These are phyloP conservation scores for Slavum lentiscoides DNA, from an alignment of 2,888 invertebrate genomes.

Conservation along the genomic window DNA sequence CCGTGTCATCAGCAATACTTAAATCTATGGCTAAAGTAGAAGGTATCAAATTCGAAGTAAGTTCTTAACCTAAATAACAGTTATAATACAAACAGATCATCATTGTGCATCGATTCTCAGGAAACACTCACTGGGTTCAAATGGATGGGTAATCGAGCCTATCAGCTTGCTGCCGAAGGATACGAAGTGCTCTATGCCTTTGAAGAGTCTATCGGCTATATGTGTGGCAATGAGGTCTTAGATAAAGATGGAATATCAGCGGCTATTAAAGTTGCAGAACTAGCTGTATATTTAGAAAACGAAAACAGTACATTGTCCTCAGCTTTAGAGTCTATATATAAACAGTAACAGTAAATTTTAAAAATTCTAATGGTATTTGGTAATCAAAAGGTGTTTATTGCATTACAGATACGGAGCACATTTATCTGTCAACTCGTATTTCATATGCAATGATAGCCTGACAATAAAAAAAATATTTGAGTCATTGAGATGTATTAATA, in stretches of 20 bases:
- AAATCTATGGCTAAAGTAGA: constrained; percentile 76
- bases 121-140: constrained; percentile 99
- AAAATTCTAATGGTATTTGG: not conserved
- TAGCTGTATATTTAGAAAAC: constrained; percentile 71
- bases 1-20: constrained; percentile 95
- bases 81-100: constrained; percentile 16
- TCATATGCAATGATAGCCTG: constrained; percentile 76
- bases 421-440: constrained; percentile 85
- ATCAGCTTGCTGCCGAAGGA: constrained; percentile 71
- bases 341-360: constrained; percentile 61
- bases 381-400: not conserved
- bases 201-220: constrained; percentile 98
- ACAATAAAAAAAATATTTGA: constrained; percentile 78
- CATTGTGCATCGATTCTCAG: constrained; percentile 57
- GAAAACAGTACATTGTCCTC: constrained; percentile 64
- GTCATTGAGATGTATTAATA: constrained; percentile 74
- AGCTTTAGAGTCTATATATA: constrained; percentile 77
- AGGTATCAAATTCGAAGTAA: constrained; percentile 72
- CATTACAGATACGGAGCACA: constrained; percentile 81
- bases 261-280: constrained; percentile 76
- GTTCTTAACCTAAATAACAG: constrained; percentile 14
- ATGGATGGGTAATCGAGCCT: constrained; percentile 94
- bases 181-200: constrained; percentile 88
- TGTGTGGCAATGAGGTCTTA: constrained; percentile 84
- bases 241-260: constrained; percentile 98